Base-by-base conservation (phyloP, 92 coral and sea anemone species). In the Epizoanthus scotinus region DNA sequence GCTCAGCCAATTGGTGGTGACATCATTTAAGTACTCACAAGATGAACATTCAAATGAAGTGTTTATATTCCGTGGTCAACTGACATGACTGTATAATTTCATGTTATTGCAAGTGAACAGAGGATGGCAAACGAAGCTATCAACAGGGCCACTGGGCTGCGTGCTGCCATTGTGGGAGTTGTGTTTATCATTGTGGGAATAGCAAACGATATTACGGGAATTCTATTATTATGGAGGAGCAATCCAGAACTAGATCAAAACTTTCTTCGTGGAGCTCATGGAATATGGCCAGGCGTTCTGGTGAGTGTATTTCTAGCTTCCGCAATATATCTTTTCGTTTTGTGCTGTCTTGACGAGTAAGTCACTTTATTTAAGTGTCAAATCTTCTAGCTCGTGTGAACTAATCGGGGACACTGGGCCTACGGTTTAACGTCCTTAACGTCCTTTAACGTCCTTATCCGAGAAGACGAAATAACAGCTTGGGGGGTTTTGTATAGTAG, bases 251-350 rank as follows among this genome's bases (percentile, higher is more conserved):
- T 75, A 4, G 81, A 75, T 17, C 55, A 34, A 20, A 26, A 21
- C 22, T 38, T 75, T 59, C 69, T 75, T 15, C 67, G 81, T 27
- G 54, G 81, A 75, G 81, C 81, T 21, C 81, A 75, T 24, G 81
- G 81, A 75, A 59, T 75, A 75, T 75, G 81, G 81, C 12, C 81
- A n/a, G 81, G 81, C 19, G 21, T 75, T 14, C 8, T 60, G 69
- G 81, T 75, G 40, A 9, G 81, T 34, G 81, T 34, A 58, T 20
- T 27, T 1, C n/a, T 64, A 15, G 6, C 44, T 62, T 26, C 59
- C 53, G 19, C 27, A 50, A 47, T 9, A 47, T 26, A 13, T 10
- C 0, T 27, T 71, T 17, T 36, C 57, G 44, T 69, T 3, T 21
- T 63, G 68, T 63, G 25, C 13, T 64, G 10, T 29, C 42, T 15